A percentile compares a stretch with the other conserved stretches of the same genome.
Conservation (phyloP, 2,797 vertebrate species). For the Sebastes glaucus region DNA sequence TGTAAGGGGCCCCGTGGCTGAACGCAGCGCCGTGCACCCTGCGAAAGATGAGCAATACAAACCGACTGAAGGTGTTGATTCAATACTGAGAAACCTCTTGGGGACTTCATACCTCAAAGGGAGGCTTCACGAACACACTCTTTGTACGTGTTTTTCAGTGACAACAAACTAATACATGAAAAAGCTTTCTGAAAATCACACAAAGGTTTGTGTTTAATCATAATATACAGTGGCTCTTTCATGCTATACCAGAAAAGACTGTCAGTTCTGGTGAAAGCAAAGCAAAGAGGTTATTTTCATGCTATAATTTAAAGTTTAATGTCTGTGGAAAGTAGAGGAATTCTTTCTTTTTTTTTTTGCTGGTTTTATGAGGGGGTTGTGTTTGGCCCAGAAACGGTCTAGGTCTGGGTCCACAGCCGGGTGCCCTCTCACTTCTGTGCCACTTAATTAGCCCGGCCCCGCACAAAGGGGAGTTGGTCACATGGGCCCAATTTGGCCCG, state of each 20-base stretch:
- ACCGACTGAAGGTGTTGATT: conserved; percentile 33
- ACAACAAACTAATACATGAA: conserved; percentile 37
- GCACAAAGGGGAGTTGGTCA: conserved; percentile 73
- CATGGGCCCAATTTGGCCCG: conserved; percentile 82
- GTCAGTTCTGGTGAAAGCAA: conserved; percentile 11
- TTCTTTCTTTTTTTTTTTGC: background rate
- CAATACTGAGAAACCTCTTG: conserved; percentile 3
- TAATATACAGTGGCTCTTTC: conserved; percentile 11
- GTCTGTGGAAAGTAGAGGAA: conserved; percentile 25
- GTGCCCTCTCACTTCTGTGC: conserved; percentile 67
- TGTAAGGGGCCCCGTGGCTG: background rate
- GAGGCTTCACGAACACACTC: conserved; percentile 10
- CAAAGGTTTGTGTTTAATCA: conserved; percentile 34
- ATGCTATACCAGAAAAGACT: background rate
- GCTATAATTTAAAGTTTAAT: conserved; percentile 27
- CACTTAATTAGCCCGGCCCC: conserved; percentile 77
- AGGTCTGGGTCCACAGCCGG: conserved; percentile 61
- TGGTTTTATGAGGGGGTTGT: conserved; percentile 51
- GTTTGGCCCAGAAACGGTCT: conserved; percentile 50
- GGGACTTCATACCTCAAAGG: conserved; percentile 31
- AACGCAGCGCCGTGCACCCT: background rate
- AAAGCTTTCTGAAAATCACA: conserved; percentile 19
- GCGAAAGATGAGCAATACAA: conserved; percentile 3
- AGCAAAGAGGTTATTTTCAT: conserved; percentile 45
- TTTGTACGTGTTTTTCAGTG: conserved; percentile 6